Conservation (phyloP, 1,140 invertebrate species). For the Diabrotica virgifera region DNA sequence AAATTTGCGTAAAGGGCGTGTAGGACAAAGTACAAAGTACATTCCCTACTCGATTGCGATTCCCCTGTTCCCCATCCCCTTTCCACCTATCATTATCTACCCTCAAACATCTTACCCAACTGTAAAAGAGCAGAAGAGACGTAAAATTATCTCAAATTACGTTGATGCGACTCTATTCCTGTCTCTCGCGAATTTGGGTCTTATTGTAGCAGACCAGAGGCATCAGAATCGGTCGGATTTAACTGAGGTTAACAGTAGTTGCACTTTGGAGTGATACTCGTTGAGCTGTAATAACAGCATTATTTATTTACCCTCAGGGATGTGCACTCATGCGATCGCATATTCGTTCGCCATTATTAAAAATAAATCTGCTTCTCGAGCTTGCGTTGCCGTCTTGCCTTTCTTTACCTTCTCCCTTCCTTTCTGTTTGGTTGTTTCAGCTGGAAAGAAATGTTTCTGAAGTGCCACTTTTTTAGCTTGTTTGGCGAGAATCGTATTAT, state of each 20-base stretch:
- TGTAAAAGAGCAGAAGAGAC: slow-evolving; percentile 39
- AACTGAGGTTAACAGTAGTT: slow-evolving; percentile 24
- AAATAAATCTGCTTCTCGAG: slow-evolving; percentile 43
- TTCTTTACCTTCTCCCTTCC: slow-evolving; percentile 5
- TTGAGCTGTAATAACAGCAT: slow-evolving; percentile 46
- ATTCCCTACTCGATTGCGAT: slow-evolving; percentile 23
- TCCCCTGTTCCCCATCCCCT: slow-evolving; percentile 26
- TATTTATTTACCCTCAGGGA: slow-evolving; percentile 47
- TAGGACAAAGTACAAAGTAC: slow-evolving; percentile 15
- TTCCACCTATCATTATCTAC: slow-evolving; percentile 36
- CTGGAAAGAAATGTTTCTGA: not conserved
- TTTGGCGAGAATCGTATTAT: not conserved
- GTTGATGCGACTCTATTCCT: slow-evolving; percentile 23
- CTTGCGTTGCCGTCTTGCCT: slow-evolving; percentile 14
- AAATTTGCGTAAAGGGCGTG: slow-evolving; percentile 22
- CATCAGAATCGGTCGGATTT: slow-evolving; percentile 9
- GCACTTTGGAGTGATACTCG: slow-evolving; percentile 34
- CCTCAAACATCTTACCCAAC: slow-evolving; percentile 41
- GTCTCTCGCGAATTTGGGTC: slow-evolving; percentile 9
- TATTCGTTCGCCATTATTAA: slow-evolving; percentile 48
- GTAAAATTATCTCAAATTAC: slow-evolving; percentile 46
- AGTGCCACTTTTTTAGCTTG: not conserved
- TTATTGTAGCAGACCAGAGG: slow-evolving; percentile 21
- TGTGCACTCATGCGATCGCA: slow-evolving; percentile 40
- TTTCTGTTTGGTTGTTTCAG: not conserved